These are phyloP conservation scores for Lanius ludovicianus DNA, from an alignment of 2,113 vertebrate genomes.

Conservation along the genomic window DNA sequence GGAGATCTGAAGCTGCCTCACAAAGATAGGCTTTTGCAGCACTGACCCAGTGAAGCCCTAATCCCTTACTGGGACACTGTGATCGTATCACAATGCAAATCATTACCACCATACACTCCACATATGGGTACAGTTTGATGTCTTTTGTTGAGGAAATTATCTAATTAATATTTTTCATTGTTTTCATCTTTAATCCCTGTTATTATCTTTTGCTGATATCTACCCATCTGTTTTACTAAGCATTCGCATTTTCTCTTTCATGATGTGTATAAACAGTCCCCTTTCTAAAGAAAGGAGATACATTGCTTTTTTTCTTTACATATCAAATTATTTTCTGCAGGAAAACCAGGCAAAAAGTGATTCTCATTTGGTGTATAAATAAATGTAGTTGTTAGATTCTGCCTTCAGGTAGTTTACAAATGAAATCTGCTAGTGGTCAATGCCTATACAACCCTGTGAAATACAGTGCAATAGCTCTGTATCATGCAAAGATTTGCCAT, in stretches of 20 bases:
- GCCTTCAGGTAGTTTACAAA: background rate
- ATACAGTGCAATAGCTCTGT: background rate
- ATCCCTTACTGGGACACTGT: slow-evolving; percentile 3
- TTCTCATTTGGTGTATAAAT: background rate
- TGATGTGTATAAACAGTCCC: background rate
- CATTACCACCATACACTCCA: background rate
- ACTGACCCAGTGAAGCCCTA: background rate
- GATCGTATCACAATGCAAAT: slow-evolving; percentile 15
- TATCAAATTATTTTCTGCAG: background rate
- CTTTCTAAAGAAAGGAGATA: background rate
- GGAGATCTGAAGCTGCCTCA: slow-evolving; percentile 36
- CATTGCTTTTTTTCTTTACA: background rate
- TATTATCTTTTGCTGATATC: slow-evolving; percentile 11
- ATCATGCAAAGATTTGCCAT: background rate
- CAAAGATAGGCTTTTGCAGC: slow-evolving; percentile 4
- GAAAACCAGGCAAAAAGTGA: background rate
- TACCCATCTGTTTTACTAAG: slow-evolving; percentile 26
- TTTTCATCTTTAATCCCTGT: slow-evolving; percentile 6
- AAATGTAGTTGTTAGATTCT: background rate
- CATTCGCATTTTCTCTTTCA: background rate
- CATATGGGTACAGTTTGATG: slow-evolving; percentile 5
- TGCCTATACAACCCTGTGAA: background rate
- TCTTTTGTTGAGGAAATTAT: slow-evolving; percentile 36
- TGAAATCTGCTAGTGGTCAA: background rate
- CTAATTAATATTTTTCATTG: slow-evolving; percentile 47